Base-by-base conservation (phyloP, 2,888 invertebrate genomes). In the Notodonta dromedarius region DNA sequence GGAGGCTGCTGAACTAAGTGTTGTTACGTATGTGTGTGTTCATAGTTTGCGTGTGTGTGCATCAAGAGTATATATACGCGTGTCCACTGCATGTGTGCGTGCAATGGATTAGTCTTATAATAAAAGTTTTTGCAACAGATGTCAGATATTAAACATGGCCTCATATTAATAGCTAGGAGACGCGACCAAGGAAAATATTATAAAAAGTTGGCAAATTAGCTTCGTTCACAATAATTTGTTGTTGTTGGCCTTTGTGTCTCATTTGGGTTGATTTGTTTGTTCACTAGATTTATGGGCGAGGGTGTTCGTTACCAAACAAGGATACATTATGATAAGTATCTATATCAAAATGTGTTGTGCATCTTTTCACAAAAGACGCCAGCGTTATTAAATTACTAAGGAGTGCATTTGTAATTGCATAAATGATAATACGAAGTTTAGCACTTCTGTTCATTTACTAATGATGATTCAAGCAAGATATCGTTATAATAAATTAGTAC, bases 121-220 rank as follows among this genome's bases (percentile, higher is more conserved):
- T 93, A 93, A 93, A 93, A 93, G 93, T 93, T 93, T 93, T 93
- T 92, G 93, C 88, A 92, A 91, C 93, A 93, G 91, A 93, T 93
- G 93, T 92, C 92, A 90, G 89, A 93, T 93, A 93, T 93, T 93
- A 93, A 93, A 92, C 91, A 92, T 87, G 87, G 86, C 83, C 86
- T 87, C 89, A 89, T 88, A 91, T 91, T 93, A 93, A 93, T 92
- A 87, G 90, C 86, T 79, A 76, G 73, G 80, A 86, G 89, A 89
- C 82, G 85, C 85, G 82, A 84, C 87, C 84, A 73, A 86, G 87
- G 88, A 86, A 87, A 86, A 90, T 90, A 91, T n/a, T 90, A 90
- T 91, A 91, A 91, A 91, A 93, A 93, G 87, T 93, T 93, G 71
- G 85, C 84, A 86, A 90, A 91, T 93, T 89, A 91, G 84, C 82